Evolutionary conservation across 2,113 vertebrate genomes (phyloP).

Genomic region (Panurus biarmicus): DNA sequence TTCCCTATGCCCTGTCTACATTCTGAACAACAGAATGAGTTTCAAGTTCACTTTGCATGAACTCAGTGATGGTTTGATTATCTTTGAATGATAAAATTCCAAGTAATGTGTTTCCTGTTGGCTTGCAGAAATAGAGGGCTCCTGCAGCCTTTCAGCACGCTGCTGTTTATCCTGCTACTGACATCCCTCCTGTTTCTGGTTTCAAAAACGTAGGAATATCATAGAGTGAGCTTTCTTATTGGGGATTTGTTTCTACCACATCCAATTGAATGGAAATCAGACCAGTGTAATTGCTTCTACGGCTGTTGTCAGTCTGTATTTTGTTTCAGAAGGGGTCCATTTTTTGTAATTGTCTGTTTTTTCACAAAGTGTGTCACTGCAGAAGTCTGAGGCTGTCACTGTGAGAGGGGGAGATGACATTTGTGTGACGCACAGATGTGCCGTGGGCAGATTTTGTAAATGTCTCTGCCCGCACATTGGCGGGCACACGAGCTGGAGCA

Average conservation of each 20-base stretch:
- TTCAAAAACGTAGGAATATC: neutral
- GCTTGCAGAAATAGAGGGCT: neutral
- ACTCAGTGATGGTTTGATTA: neutral
- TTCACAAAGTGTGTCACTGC: neutral
- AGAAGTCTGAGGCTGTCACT: neutral
- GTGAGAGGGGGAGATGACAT: neutral
- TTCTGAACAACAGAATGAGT: neutral
- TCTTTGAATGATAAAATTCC: neutral
- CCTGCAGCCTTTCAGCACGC: neutral
- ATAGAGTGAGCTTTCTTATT: neutral
- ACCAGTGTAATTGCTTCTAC: neutral
- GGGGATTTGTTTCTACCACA: neutral
- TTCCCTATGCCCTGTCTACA: neutral
- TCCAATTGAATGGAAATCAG: neutral
- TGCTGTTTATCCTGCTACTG: slow-evolving; percentile 1
- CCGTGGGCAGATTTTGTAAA: slow-evolving; percentile 14
- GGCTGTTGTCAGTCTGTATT: neutral
- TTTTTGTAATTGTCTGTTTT: neutral
- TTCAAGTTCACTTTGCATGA: neutral
- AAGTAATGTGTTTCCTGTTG: neutral
- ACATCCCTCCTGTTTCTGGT: neutral
- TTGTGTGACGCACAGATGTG: neutral
- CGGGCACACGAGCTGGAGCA: neutral
- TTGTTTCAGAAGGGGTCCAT: neutral
- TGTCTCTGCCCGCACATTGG: neutral